Percentiles rank a stretch among this genome's conserved stretches.
phyloP scores from a whole-genome alignment of 1,140 invertebrate genomes.

The Trichomalopsis sarcophagae region DNA sequence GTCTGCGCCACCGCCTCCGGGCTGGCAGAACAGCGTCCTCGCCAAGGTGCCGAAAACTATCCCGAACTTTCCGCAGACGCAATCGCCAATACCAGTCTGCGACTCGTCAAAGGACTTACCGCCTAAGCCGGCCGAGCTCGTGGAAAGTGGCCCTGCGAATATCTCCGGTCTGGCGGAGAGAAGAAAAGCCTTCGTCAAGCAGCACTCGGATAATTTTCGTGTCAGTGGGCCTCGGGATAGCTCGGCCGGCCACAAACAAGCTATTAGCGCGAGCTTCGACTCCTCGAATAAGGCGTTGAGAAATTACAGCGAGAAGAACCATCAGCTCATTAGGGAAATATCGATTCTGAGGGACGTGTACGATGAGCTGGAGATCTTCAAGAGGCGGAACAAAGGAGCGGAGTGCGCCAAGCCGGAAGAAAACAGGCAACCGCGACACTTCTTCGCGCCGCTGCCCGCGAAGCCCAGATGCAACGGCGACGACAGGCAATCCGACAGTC shows the following conservation, averaged over 20 bases:
- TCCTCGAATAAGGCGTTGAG: background rate
- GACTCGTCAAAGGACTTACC: slow-evolving; percentile 13
- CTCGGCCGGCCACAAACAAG: background rate
- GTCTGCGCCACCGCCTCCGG: slow-evolving; percentile 19
- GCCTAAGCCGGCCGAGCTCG: background rate
- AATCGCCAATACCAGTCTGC: background rate
- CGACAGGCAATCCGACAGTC: slow-evolving; percentile 56
- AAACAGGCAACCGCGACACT: slow-evolving; percentile 66
- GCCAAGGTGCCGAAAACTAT: background rate
- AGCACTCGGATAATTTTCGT: background rate
- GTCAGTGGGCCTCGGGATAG: background rate
- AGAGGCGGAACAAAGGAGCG: background rate
- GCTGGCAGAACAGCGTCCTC: slow-evolving; percentile 35
- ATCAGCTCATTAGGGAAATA: background rate
- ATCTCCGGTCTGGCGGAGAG: slow-evolving; percentile 9
- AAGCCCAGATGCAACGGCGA: slow-evolving; percentile 48
- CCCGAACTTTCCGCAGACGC: slow-evolving; percentile 18
- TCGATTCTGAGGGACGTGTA: background rate
- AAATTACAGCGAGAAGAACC: background rate
- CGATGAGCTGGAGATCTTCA: background rate
- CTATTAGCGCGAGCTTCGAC: background rate
- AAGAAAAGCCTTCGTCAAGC: slow-evolving; percentile 41
- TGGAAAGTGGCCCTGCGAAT: background rate
- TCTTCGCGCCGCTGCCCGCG: slow-evolving; percentile 70
- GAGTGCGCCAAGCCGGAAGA: background rate